Base-by-base conservation (phyloP, 2,113 vertebrate genomes). In the Oceanodroma tethys region DNA sequence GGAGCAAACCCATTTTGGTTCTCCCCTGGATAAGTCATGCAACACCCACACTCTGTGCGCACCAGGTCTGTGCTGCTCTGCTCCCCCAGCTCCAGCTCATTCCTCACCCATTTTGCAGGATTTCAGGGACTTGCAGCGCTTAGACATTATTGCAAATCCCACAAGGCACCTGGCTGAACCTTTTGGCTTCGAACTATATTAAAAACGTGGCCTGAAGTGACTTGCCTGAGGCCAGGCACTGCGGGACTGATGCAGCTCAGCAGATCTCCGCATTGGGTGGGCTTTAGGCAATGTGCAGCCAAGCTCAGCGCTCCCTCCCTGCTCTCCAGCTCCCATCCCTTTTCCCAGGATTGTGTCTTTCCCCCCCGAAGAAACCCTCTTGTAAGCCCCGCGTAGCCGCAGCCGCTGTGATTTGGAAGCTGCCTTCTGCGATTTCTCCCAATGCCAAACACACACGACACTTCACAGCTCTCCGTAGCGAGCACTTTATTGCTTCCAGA, bases 101-200 rank as follows among this genome's bases (percentile, higher is more conserved):
- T 87, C 88, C 60, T 95, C 65, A 18, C 20, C 1, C 47, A 15
- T 21, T 88, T 88, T 6, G 22, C 48, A 73, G 67, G 48, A 60
- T 92, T 95, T 86, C 90, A 80, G 90, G 86, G 82, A 65, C 67
- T 34, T 47, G 47, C 81, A 56, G 76, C 6, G 5, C 62, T 88
- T 36, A 50, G 65, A 79, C 32, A 2, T 47, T 29, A 40, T 36
- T 92, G 80, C 50, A 76, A 90, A 93, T 82, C 91, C 91, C 91
- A 74, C 5, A 1, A 74, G 88, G 68, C 91, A 91, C 89, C 89
- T 74, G 76, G 63, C 63, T 94, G 86, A 96, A 82, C 73, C 68
- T 89, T 89, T 42, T 43, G 89, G 50, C 72, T 95, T 91, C 47
- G 5, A 91, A 63, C 72, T 70, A 48, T 81, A 92, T 96, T 96